Evolutionary conservation across 2,888 invertebrate genomes (phyloP).

Genomic region (Pteria penguin): DNA sequence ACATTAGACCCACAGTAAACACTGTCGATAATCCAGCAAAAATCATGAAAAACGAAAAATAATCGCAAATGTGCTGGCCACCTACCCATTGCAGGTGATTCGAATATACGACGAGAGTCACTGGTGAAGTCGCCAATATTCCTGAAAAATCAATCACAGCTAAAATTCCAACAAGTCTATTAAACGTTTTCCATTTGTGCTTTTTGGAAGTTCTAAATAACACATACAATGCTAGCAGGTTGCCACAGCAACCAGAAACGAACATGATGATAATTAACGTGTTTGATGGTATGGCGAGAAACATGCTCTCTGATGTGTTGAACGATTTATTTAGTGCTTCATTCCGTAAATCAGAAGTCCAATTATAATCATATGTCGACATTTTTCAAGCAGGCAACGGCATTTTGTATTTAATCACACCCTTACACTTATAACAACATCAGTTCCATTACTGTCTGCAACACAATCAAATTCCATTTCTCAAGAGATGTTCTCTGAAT

Average conservation of each 20-base stretch:
- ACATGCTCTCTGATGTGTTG: background rate
- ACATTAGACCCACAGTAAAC: constrained; percentile 76
- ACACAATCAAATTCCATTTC: no score
- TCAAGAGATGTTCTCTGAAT: no score
- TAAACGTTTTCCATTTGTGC: constrained; percentile 74
- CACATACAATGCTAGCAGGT: constrained; percentile 74
- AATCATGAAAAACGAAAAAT: constrained; percentile 76
- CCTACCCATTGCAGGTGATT: constrained; percentile 68
- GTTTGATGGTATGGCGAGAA: constrained; percentile 12
- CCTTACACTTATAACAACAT: no score
- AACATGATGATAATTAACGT: constrained; percentile 49
- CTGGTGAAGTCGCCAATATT: constrained; percentile 70
- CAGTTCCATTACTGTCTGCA: no score
- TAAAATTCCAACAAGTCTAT: constrained; percentile 74
- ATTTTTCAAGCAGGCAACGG: no score
- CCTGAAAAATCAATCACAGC: constrained; percentile 76
- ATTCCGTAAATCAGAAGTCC: no score
- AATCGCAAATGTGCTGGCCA: constrained; percentile 71
- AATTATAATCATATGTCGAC: no score
- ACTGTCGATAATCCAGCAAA: constrained; percentile 74
- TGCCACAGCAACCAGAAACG: constrained; percentile 71
- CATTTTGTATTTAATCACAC: no score
- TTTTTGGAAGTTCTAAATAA: constrained; percentile 66
- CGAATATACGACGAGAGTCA: constrained; percentile 62
- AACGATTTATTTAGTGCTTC: no score